Evolutionary conservation across 2,888 invertebrate genomes (phyloP).

Genomic region (Caenorhabditis panamensis): DNA sequence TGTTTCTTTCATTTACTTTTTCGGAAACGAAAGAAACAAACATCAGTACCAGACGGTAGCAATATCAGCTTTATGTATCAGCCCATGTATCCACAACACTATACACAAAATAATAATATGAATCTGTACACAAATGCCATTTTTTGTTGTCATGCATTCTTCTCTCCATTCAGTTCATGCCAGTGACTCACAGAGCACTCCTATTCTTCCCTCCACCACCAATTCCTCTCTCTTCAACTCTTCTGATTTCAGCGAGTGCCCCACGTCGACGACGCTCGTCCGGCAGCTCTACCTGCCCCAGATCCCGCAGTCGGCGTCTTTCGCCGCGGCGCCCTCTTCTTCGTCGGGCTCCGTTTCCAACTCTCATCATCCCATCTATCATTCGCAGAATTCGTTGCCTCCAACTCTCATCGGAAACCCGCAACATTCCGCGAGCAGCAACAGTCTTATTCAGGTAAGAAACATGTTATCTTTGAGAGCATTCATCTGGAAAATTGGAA

Average conservation of each 20-base stretch:
- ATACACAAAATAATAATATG: not conserved
- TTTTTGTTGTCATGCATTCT: not conserved
- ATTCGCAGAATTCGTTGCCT: conserved; percentile 50
- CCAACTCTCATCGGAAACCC: conserved; percentile 41
- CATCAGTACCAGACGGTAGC: not conserved
- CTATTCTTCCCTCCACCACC: not conserved
- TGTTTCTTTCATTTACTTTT: conserved; percentile 1
- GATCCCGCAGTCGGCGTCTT: conserved; percentile 59
- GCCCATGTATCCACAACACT: too few species aligned
- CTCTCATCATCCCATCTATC: conserved; percentile 39
- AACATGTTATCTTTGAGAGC: not conserved
- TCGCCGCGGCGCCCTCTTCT: conserved; percentile 54
- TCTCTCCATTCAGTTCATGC: not conserved
- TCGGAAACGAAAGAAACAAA: not conserved
- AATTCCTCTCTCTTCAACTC: not conserved
- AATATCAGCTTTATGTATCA: too few species aligned
- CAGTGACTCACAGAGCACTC: conserved; percentile 11
- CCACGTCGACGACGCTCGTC: conserved; percentile 59
- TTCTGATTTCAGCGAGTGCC: conserved; percentile 57
- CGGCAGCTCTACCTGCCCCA: conserved; percentile 58
- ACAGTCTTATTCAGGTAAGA: conserved; percentile 56
- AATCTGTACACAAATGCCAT: not conserved
- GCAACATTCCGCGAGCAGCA: conserved; percentile 55
- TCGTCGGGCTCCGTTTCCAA: conserved; percentile 37
- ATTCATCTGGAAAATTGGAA: conserved; percentile 4